A percentile compares a stretch with the other conserved stretches of the same genome.
Conservation (phyloP, 2,113 vertebrate genomes). For the Python bivittatus region DNA sequence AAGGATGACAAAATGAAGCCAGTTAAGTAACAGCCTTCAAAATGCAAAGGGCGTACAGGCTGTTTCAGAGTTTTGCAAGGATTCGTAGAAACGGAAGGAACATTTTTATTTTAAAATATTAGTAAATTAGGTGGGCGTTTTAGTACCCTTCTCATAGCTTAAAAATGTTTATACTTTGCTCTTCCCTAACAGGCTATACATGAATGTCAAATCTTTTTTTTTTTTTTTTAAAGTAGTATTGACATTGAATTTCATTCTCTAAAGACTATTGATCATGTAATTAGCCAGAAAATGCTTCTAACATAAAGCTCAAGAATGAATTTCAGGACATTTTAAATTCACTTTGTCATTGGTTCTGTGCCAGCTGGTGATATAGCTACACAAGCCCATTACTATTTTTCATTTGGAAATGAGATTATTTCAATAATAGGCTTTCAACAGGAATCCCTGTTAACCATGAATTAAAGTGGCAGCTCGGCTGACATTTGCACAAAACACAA, state of each 20-base stretch:
- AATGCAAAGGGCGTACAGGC: not conserved
- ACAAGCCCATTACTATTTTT: not conserved
- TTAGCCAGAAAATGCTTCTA: constrained; percentile 1
- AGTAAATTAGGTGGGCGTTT: not conserved
- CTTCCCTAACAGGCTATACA: not conserved
- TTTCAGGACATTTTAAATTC: constrained; percentile 23
- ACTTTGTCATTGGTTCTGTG: not conserved
- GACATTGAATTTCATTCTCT: not conserved
- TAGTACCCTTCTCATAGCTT: not conserved
- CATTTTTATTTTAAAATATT: not conserved
- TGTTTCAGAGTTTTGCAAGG: not conserved
- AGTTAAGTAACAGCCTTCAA: not conserved
- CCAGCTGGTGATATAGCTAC: not conserved
- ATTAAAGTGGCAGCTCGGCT: constrained; percentile 6
- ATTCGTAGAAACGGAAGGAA: not conserved
- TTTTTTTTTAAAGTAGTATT: not conserved
- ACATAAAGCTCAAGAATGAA: not conserved
- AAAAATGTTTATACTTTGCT: not conserved
- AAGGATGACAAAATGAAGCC: not conserved
- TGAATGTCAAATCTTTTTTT: not conserved
- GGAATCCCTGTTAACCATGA: constrained; percentile 1
- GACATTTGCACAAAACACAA: constrained; percentile 7
- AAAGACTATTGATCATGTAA: constrained; percentile 17
- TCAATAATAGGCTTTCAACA: constrained; percentile 23
- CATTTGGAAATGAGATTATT: constrained; percentile 25